Base-by-base conservation (phyloP, 2,888 invertebrate species). In the Seira sanloemensis region DNA sequence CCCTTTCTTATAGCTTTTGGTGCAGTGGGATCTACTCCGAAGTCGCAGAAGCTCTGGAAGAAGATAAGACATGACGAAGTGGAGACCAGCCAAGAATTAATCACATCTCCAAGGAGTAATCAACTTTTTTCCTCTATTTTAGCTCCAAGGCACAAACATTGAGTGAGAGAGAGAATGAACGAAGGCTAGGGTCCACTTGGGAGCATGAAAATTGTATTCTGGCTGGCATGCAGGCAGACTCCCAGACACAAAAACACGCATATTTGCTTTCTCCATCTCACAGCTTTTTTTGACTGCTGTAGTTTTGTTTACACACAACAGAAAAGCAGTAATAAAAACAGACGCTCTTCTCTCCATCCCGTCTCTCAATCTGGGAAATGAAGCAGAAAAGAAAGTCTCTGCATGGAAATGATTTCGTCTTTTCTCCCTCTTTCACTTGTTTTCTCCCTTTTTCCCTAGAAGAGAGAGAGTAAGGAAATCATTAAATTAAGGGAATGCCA, bases 21-120 rank as follows among this genome's bases (percentile, higher is more conserved):
- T 37, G 37, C 37, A 37, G 37, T 37, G 37, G 37, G 37, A 37
- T 37, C 37, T 7, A 12, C 37, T n/a, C 37, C 37, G 4, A 37
- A 12, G 37, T 37, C 37, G 12, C 37, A 37, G 37, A n/a, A 37
- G 37, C 37, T n/a, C n/a, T 37, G 12, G 37, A 37, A 37, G 37
- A 12, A 37, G 37, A 37, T 37, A 37, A 37, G 37, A 37, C 37
- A 37, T 37, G 37, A 37, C 37, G 37, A 37, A 37, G 37, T 37
- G 37, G 65, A 76, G 67, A 68, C 71, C 82, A 76, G 82, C 76
- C 71, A 76, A 82, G 82, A 82, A 82, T 82, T 82, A 82, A 82
- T 82, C 82, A 82, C 82, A 82, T 82, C 82, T 82, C 82, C 71
- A 82, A 82, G 82, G 82, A 82, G 82, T 82, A 82, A 82, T 82